Evolutionary conservation across 1,140 invertebrate genomes (phyloP), one percentile per base, ranked within the genome.

Genomic region (Leguminivora glycinivorella): DNA sequence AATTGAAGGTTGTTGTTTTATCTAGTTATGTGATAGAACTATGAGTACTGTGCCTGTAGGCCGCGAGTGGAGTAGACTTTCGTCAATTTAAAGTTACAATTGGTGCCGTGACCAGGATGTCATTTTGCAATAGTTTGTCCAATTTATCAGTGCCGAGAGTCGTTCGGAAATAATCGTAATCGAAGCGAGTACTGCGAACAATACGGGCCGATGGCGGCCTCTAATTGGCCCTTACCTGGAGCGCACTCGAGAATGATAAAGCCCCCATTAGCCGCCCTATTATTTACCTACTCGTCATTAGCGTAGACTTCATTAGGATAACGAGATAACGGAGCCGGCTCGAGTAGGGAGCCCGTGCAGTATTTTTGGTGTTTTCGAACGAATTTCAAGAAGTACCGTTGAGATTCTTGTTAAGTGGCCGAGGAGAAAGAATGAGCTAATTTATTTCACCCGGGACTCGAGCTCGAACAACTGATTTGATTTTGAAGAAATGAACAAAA

Each of bases 271-370:
- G 89, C 87, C 86, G 86, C 86, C 89, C 88, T 91, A 91, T 90
- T 91, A 91, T 91, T 91, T 91, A 91, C 89, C 88, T 91, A 91
- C 89, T 91, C 89, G 86, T 90, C 88, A 91, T 91, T 91, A 91
- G 87, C 87, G 88, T 91, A 90, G 88, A 89, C 88, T 91, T 91
- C 88, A 91, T 91, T 91, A 91, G 89, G 89, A 88, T 90, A 91
- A 91, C 89, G 88, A 91, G 89, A 91, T 91, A 91, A 91, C 89
- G 85, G 87, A 88, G 84, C 85, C 80, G 73, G 79, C 82, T 88
- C 80, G 83, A 87, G 85, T 83, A 72, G 77, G 76, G 77, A 77
- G 70, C 71, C 77, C 72, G 70, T 75, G 71, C 73, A 75, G 78
- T 80, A 83, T 84, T 88, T 88, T 87, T 83, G 86, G 86, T 81